Base-by-base conservation (phyloP, 64 coral and sea anemone species). In the Stichodactyla helianthus region DNA sequence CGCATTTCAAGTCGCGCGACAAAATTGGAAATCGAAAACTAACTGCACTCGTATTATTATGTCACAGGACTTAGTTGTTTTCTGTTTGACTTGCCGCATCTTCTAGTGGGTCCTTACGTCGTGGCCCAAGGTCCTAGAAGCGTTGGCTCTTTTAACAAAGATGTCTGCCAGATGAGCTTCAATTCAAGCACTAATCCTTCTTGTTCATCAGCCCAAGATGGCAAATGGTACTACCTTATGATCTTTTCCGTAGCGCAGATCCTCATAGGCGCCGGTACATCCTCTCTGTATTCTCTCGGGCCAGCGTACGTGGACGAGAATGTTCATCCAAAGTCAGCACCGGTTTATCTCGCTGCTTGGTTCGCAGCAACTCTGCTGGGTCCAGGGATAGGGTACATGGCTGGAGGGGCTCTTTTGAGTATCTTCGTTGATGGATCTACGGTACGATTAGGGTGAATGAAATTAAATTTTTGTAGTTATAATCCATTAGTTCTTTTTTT, bases 241-340 rank as follows among this genome's bases (percentile, higher is more conserved):
- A 57, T 94, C 9, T 98, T 98, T 13, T 91, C 82, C 12, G 10
- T 92, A 9, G 93, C 89, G 1, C 95, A 98, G 83, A 64, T 98
- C 70, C 22, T 98, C 54, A 98, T 98, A 80, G 95, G 95, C 27
- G 92, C 89, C 0, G 95, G 95, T 0, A 94, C 93, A 0, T 86
- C 92, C 13, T 93, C 95, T 14, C 84, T 98, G 54, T 98, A 89
- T 83, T 92, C 89, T n/a, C 90, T 98, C 13, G 95, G 82, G 51
- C 95, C 95, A 0, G 93, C 92, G 3, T 98, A 94, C 44, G 94
- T 98, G 79, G 95, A 98, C 44, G 95, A 98, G 85, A 98, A 98
- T 63, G 86, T 98, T 0, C 87, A 94, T 19, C 95, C 95, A 7
- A 90, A 92, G 60, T 88, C 92, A 23, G 83, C 82, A 6, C 95